Conservation (phyloP, 2,888 invertebrate species). For the Liodrosophila aerea region DNA sequence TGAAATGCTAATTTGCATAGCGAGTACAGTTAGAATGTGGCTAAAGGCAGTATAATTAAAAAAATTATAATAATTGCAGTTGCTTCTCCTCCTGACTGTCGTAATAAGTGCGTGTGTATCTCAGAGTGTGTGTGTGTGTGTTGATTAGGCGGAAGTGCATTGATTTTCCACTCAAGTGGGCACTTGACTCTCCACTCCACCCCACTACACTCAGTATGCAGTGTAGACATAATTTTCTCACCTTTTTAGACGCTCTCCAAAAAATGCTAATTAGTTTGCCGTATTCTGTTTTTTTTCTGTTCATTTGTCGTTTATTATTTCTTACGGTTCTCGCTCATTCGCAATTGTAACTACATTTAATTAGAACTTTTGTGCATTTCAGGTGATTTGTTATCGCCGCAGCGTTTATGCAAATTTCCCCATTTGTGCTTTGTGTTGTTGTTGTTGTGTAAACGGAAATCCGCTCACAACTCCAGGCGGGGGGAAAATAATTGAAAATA, state of each 20-base stretch:
- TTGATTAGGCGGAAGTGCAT: constrained; percentile 69
- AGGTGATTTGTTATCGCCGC: constrained; percentile 55
- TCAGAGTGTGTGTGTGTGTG: constrained; percentile 36
- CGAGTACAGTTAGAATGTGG: constrained; percentile 13
- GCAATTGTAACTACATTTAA: constrained; percentile 55
- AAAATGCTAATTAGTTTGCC: constrained; percentile 67
- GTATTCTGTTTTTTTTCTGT: neutral
- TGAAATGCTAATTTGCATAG: constrained; percentile 10
- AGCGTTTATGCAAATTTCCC: constrained; percentile 63
- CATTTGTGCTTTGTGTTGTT: constrained; percentile 23
- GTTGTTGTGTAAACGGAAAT: constrained; percentile 51
- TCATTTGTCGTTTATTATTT: neutral
- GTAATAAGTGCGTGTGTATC: constrained; percentile 24
- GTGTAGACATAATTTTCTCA: constrained; percentile 68
- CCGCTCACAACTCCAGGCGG: constrained; percentile 36
- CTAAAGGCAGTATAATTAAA: neutral
- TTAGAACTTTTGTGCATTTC: constrained; percentile 57
- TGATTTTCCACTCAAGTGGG: constrained; percentile 72
- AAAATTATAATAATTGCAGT: neutral
- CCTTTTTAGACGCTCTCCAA: constrained; percentile 56
- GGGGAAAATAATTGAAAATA: too few relatives aligned
- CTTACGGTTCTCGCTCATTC: neutral
- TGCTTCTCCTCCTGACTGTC: constrained; percentile 15
- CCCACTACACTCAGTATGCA: too few relatives aligned
- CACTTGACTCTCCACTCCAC: constrained; percentile 53